phyloP scores from a whole-genome alignment of 2,797 vertebrate genomes.

The Mycteria americana region DNA sequence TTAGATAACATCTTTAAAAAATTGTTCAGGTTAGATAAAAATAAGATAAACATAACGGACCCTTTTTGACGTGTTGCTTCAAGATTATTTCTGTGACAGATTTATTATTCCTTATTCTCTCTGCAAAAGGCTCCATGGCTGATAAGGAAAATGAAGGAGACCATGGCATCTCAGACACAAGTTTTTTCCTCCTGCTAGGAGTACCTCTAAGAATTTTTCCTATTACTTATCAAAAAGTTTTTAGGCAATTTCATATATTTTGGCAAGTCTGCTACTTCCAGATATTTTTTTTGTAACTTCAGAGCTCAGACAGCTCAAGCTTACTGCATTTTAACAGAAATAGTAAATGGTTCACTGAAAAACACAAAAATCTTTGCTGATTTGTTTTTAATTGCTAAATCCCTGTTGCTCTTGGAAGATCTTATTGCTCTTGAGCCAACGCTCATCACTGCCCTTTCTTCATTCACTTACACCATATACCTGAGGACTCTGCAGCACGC shows the following conservation, averaged over 20 bases:
- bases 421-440: accelerated
- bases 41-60: background rate
- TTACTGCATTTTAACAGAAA: background rate
- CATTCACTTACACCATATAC: background rate
- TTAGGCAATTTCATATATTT: background rate
- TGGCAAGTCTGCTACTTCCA: background rate
- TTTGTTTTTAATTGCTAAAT: background rate
- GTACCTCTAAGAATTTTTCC: background rate
- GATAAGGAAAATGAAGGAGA: conserved; percentile 6
- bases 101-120: background rate
- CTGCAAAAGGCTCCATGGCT: background rate
- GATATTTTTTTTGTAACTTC: background rate
- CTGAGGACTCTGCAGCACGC: background rate
- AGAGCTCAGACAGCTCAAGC: background rate
- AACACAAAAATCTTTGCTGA: background rate
- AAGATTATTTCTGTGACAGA: background rate
- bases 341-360: background rate
- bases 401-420: background rate
- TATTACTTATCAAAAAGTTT: background rate
- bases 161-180: background rate
- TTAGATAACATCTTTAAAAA: background rate
- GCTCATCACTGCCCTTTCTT: background rate
- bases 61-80: background rate
- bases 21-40: background rate
- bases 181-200: background rate